Percentiles rank a stretch among this genome's conserved stretches.
Conservation (phyloP, 2,888 invertebrate genomes). For the Drosophila demipolita region DNA sequence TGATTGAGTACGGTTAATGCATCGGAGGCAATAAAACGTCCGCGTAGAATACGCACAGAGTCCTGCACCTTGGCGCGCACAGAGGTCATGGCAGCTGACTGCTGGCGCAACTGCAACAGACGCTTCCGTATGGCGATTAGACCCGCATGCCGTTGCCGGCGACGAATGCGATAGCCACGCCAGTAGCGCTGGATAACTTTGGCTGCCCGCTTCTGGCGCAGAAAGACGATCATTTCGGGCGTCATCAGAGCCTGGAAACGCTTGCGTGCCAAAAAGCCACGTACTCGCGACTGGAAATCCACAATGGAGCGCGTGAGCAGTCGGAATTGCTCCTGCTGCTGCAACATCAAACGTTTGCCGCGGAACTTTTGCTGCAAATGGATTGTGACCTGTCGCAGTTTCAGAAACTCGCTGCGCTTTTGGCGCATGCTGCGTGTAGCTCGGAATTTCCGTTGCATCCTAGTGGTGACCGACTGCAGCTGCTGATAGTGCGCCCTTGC, state of each 20-base stretch:
- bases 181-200: conserved; percentile 88
- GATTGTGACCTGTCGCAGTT: conserved; percentile 63
- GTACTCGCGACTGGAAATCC: conserved; percentile 83
- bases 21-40: conserved; percentile 80
- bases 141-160: conserved; percentile 69
- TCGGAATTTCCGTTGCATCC: conserved; percentile 81
- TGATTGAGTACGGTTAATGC: conserved; percentile 79
- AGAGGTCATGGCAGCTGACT: conserved; percentile 70
- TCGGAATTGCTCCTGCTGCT: conserved; percentile 76
- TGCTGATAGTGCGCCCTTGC: conserved; percentile 75
- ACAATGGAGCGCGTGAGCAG: conserved; percentile 50
- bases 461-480: conserved; percentile 74
- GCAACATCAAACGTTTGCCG: conserved; percentile 83
- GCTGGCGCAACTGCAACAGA: conserved; percentile 69
- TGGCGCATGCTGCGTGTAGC: conserved; percentile 71
- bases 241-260: conserved; percentile 85
- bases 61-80: conserved; percentile 80
- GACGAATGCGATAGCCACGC: conserved; percentile 86
- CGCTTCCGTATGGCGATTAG: conserved; percentile 76
- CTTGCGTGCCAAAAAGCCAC: conserved; percentile 86
- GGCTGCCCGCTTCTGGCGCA: conserved; percentile 86
- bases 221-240: conserved; percentile 85
- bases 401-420: conserved; percentile 57
- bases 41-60: conserved; percentile 81
- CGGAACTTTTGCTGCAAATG: conserved; percentile 85